phyloP scores from a whole-genome alignment of 2,113 vertebrate species.

The Cinclus cinclus region DNA sequence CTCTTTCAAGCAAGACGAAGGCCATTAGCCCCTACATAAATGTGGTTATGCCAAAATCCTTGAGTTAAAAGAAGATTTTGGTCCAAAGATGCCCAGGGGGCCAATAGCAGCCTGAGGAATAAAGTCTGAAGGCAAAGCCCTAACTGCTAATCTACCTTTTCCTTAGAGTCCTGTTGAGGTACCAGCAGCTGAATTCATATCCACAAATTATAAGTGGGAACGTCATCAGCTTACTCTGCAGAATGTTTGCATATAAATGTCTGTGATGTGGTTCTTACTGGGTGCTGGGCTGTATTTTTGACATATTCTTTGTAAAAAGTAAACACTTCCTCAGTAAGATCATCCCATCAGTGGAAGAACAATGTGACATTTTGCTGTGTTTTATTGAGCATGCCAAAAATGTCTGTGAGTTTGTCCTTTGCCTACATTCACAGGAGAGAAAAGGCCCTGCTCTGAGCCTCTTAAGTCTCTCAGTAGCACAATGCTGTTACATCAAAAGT shows the following conservation, averaged over 20 bases:
- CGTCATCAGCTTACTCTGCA: neutral
- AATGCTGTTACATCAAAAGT: conserved; percentile 29
- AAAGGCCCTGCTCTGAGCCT: conserved; percentile 31
- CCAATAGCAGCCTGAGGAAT: neutral
- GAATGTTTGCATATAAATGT: neutral
- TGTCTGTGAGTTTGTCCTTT: neutral
- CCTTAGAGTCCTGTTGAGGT: neutral
- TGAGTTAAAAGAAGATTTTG: neutral
- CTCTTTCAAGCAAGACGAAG: neutral
- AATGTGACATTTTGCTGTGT: neutral
- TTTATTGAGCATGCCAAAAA: neutral
- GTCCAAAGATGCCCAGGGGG: neutral
- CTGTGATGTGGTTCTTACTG: neutral
- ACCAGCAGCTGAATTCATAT: neutral
- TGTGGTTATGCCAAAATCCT: neutral
- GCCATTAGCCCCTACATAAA: neutral
- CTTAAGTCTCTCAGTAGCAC: conserved; percentile 29
- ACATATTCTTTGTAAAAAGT: neutral
- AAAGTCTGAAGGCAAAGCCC: neutral
- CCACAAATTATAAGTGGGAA: neutral
- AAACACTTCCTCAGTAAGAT: neutral
- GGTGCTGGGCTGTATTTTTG: neutral
- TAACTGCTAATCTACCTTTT: neutral
- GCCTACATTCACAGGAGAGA: neutral
- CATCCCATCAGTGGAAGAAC: neutral